These are phyloP conservation scores for Trichacis sp. DNA, from an alignment of 2,888 invertebrate genomes.

Conservation along the genomic window DNA sequence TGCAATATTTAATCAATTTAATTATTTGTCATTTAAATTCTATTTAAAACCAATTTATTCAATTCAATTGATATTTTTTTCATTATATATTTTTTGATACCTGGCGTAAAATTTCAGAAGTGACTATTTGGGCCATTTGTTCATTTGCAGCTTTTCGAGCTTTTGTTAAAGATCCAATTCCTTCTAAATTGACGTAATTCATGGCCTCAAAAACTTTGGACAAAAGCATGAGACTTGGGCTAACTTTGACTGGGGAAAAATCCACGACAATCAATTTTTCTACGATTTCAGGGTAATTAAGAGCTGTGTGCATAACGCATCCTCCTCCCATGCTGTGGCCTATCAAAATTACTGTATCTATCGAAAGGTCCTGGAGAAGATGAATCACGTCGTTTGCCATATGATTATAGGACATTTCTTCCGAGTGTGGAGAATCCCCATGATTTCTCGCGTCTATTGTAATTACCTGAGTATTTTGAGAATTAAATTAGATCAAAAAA, in stretches of 20 bases:
- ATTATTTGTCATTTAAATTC: too few species aligned
- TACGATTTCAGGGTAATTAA: constrained; percentile 76
- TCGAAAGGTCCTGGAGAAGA: constrained; percentile 75
- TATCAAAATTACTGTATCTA: constrained; percentile 78
- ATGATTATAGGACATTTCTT: constrained; percentile 79
- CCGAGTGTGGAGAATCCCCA: constrained; percentile 89
- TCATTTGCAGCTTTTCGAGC: constrained; percentile 78
- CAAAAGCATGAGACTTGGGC: constrained; percentile 75
- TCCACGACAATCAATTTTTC: constrained; percentile 80
- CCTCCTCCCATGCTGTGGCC: constrained; percentile 99
- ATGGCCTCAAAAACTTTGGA: constrained; percentile 77
- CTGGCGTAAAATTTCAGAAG: constrained; percentile 73
- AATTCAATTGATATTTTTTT: too few species aligned
- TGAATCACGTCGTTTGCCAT: constrained; percentile 81
- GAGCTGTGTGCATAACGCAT: constrained; percentile 85
- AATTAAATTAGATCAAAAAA: background rate
- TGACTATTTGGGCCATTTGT: constrained; percentile 74
- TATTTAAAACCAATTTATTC: too few species aligned
- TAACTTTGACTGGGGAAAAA: constrained; percentile 77
- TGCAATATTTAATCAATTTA: too few species aligned
- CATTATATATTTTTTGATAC: constrained; percentile 49
- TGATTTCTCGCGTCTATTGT: constrained; percentile 94
- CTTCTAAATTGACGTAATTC: constrained; percentile 73
- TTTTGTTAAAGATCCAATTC: constrained; percentile 76
- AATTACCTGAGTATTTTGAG: constrained; percentile 72